Evolutionary conservation across 2,113 vertebrate genomes (phyloP).

Genomic region (Dasypus novemcinctus): DNA sequence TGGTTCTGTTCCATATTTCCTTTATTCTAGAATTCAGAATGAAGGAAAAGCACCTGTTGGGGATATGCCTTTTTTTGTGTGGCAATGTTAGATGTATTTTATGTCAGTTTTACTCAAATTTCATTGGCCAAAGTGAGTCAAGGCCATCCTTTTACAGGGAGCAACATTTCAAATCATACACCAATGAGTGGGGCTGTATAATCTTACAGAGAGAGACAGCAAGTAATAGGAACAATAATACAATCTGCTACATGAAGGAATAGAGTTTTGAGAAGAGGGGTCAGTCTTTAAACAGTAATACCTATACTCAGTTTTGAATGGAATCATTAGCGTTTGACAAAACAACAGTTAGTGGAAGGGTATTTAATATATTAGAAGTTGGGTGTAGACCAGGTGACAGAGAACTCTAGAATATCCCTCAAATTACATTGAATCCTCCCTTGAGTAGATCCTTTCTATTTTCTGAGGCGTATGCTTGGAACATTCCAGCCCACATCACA

Average conservation of each 20-base stretch:
- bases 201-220: not conserved
- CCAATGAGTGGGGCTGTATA: not conserved
- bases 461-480: not conserved
- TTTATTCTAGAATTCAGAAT: slow-evolving; percentile 2
- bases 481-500: not conserved
- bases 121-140: not conserved
- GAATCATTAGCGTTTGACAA: not conserved
- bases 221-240: not conserved
- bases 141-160: not conserved
- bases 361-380: not conserved
- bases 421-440: not conserved
- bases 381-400: not conserved
- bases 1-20: not conserved
- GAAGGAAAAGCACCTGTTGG: not conserved
- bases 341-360: not conserved
- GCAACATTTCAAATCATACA: not conserved
- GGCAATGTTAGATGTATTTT: not conserved
- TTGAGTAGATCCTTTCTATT: not conserved
- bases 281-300: not conserved
- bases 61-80: not conserved
- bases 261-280: not conserved
- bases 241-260: not conserved
- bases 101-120: not conserved
- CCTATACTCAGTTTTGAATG: not conserved
- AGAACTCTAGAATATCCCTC: not conserved